phyloP scores from a whole-genome alignment of 1,140 invertebrate genomes.

The Oreohelix idahoensis region DNA sequence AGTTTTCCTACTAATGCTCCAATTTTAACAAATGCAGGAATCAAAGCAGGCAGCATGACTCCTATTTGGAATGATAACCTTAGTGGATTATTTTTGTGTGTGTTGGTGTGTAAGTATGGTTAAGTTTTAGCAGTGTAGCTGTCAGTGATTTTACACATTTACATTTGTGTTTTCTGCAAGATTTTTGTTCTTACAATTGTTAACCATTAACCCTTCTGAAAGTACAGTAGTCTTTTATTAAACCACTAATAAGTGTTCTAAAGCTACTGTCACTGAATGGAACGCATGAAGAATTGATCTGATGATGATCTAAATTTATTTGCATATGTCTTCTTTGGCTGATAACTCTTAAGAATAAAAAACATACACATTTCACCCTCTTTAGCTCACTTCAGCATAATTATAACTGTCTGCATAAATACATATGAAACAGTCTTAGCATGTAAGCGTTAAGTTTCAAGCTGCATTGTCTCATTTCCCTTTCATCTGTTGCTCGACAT shows the following conservation, averaged over 20 bases:
- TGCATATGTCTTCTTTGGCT: neutral
- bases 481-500: too few species aligned
- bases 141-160: neutral
- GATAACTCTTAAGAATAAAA: too few species aligned
- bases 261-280: neutral
- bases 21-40: neutral
- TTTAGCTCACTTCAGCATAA: too few species aligned
- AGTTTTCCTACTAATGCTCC: neutral
- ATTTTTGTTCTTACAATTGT: neutral
- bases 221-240: neutral
- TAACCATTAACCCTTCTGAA: neutral
- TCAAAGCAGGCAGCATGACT: neutral
- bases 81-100: neutral
- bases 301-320: neutral
- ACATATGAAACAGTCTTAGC: too few species aligned
- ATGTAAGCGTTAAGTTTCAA: too few species aligned
- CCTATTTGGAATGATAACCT: neutral
- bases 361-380: too few species aligned
- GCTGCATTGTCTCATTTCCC: too few species aligned
- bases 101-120: conserved; percentile 18
- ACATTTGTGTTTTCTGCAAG: too few species aligned
- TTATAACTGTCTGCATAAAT: too few species aligned
- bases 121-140: neutral
- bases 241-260: neutral
- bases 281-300: neutral